Evolutionary conservation across 1,140 invertebrate genomes (phyloP), one percentile per base, ranked within the genome.

Genomic region (Ruditapes philippinarum): DNA sequence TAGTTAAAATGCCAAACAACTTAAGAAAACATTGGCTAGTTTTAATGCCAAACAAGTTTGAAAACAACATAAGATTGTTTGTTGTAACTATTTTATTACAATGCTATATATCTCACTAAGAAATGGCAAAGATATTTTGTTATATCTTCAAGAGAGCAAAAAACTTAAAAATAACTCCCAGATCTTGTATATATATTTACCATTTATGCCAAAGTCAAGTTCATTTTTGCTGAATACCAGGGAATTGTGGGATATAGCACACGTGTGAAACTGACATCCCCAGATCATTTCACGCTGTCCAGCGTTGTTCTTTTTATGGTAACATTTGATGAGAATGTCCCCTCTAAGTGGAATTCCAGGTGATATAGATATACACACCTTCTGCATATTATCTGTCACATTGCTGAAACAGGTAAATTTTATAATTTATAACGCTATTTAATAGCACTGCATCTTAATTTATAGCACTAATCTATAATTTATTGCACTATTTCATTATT

Each of bases 221-320:
- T 99, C 98, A 92, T 97, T 97, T 94, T 98, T 97, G 80, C 97
- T 97, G 96, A 99, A 98, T 91, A 97, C 97, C 25, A 99, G 96
- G 62, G 97, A 97, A 95, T 98, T 97, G 95, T 98, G 97, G 62
- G 97, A 97, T 73, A 99, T 97, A 33, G 98, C 98, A 96, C 98
- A 99, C 0, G 98, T 99, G 96, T 99, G 98, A 96, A 99, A 98
- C 97, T 99, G 97, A 93, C 97, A 97, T 73, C 97, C 97, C 96
- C 98, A 98, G 79, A 98, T 97, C 12, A 97, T 96, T 91, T 97
- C 97, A 68, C 97, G 94, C 19, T 95, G 91, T 19, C 92, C 92
- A 84, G 83, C 90, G 49, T 89, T 91, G 22, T 91, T 89, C 81
- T 94, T 94, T 91, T 97, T 97, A 93, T 98, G 97, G 96, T 98